Percentiles rank a stretch among this genome's conserved stretches.
Conservation (phyloP, 2,113 vertebrate genomes). For the Nothoprocta perdicaria region DNA sequence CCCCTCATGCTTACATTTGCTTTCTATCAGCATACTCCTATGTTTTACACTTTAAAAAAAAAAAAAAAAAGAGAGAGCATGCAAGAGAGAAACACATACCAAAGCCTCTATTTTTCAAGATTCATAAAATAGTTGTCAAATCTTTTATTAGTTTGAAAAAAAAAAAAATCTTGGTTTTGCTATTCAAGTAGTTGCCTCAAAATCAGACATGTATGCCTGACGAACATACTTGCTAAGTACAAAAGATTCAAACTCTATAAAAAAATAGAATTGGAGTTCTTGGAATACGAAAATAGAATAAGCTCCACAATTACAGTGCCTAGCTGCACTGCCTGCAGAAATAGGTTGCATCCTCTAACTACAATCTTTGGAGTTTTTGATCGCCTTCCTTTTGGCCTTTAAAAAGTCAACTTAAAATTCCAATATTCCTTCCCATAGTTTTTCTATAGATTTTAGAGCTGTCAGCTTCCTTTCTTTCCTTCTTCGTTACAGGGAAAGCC, state of each 20-base stretch:
- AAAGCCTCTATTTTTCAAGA: not conserved
- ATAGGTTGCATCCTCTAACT: slow-evolving; percentile 41
- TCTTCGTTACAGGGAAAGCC: not conserved
- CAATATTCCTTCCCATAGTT: not conserved
- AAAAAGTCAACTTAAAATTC: slow-evolving; percentile 3
- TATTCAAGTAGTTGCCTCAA: slow-evolving; percentile 43
- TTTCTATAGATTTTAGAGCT: not conserved
- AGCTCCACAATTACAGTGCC: slow-evolving; percentile 46
- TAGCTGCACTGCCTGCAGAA: slow-evolving; percentile 34
- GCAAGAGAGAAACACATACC: not conserved
- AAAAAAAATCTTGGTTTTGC: not conserved
- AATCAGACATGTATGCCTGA: not conserved
- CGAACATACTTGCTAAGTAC: not conserved
- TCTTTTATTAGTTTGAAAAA: not conserved
- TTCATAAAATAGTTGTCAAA: not conserved
- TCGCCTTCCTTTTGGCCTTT: not conserved
- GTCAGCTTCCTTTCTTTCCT: not conserved
- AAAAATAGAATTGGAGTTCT: not conserved
- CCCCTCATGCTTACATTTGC: slow-evolving; percentile 5
- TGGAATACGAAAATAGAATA: not conserved
- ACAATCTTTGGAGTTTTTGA: not conserved
- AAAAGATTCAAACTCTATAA: slow-evolving; percentile 47
- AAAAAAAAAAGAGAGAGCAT: not conserved
- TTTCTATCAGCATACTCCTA: not conserved
- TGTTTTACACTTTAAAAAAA: not conserved